Evolutionary conservation across 2,888 invertebrate genomes (phyloP), one percentile per base, ranked within the genome.

Genomic region (Drosophila ezoana): DNA sequence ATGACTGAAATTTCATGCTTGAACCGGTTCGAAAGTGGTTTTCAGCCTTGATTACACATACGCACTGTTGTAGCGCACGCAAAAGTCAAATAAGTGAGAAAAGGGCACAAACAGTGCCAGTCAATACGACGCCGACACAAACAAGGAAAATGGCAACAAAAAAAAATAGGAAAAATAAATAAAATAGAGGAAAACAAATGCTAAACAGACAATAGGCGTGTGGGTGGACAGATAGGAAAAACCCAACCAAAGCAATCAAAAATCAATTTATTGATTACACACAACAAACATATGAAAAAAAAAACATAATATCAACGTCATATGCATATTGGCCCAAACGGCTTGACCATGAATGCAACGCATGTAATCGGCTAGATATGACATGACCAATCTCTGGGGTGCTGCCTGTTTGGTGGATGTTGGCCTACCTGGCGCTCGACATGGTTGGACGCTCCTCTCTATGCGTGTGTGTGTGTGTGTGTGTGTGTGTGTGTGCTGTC

Each of bases 261-360:
- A 88, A 88, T 88, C 88, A 90, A 88, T 88, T 89, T 88, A 88
- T 88, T 87, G 88, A 88, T 88, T 88, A 67, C 72, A 79, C 60
- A 79, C 60, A 59, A 72, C 63, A 66, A 86, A 87, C 72, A 81
- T 64, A 45, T 45, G 10, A 59, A 72, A 53, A 71, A 57, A 74
- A 61, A 23, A 23, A 23, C 85, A 87, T 74, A 77, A 65, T 78
- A 65, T 62, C 37, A 71, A 53, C 35, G 48, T 6, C 52, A 35
- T n/a, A 35, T 71, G 58, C 51, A 51, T 56, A 40, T 9, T 67
- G 56, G 63, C 68, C 32, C 9, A 45, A 66, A 44, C 41, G 70
- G 32, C 32, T 48, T 72, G 72, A 57, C 72, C 77, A 53, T 73
- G 78, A 65, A 52, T 56, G 52, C 58, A 13, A 38, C 18, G 18